Evolutionary conservation across 2,113 vertebrate genomes (phyloP).

Genomic region (Thomomys bottae): DNA sequence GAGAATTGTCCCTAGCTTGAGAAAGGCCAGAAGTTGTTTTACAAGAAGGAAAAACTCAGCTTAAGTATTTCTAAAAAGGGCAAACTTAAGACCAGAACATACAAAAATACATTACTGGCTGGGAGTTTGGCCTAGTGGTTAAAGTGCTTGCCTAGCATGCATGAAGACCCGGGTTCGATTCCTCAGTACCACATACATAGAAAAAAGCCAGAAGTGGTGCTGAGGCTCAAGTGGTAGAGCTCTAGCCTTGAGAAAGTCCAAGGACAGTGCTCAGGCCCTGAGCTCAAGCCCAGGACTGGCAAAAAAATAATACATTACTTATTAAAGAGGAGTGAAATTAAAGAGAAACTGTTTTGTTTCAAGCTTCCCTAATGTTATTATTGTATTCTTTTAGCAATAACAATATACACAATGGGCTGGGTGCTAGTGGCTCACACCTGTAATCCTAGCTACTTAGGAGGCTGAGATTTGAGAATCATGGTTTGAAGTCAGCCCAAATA

Average conservation of each 20-base stretch:
- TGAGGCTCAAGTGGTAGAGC: no score
- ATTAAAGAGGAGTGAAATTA: neutral
- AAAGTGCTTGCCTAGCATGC: no score
- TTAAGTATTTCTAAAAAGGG: neutral
- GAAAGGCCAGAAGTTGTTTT: neutral
- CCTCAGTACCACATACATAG: no score
- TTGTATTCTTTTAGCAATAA: constrained; percentile 23
- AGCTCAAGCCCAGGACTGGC: neutral
- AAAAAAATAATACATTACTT: neutral
- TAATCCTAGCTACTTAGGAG: no score
- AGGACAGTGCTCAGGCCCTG: no score
- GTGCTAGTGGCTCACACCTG: no score
- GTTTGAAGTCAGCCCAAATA: no score
- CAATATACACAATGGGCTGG: neutral
- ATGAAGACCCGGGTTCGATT: no score
- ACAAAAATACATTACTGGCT: neutral
- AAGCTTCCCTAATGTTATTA: constrained; percentile 1
- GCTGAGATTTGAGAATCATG: no score
- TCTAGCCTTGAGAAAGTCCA: no score
- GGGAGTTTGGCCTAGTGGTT: no score
- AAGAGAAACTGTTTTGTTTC: constrained; percentile 6
- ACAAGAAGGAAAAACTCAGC: neutral
- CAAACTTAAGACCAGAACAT: neutral
- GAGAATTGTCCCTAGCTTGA: neutral
- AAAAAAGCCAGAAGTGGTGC: no score